These are phyloP conservation scores for Panopea generosa DNA, from an alignment of 2,888 invertebrate species.

Conservation along the genomic window DNA sequence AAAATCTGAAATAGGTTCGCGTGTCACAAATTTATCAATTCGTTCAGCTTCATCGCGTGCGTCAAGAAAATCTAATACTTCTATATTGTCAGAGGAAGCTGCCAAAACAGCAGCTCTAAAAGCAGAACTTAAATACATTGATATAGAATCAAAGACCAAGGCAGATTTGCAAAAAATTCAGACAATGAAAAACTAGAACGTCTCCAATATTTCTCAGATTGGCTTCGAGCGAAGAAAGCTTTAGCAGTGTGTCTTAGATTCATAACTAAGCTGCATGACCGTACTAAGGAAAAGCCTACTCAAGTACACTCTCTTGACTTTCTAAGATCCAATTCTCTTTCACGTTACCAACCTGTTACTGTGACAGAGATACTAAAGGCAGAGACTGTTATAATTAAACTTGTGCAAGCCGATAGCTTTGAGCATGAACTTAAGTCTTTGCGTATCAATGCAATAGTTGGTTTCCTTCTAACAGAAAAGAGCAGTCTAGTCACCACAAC, in stretches of 20 bases:
- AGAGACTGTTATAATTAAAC: slow-evolving; percentile 11
- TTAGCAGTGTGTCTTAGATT: slow-evolving; percentile 39
- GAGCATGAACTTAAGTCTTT: not conserved
- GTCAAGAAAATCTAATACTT: too few species aligned
- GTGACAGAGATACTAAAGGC: slow-evolving; percentile 11
- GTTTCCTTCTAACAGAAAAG: slow-evolving; percentile 4
- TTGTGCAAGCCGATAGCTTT: not conserved
- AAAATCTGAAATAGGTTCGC: too few species aligned
- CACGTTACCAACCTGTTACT: not conserved
- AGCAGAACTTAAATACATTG: too few species aligned
- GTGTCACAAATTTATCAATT: too few species aligned
- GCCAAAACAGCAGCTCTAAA: too few species aligned
- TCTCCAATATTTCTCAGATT: slow-evolving; percentile 2
- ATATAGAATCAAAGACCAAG: too few species aligned
- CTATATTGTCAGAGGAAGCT: too few species aligned
- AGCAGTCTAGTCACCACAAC: not conserved
- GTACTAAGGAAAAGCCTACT: slow-evolving; percentile 4
- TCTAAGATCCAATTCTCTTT: not conserved
- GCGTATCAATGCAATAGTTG: not conserved
- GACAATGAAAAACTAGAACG: not conserved
- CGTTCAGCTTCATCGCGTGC: too few species aligned
- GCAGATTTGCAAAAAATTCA: too few species aligned
- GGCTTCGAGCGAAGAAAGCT: slow-evolving; percentile 19
- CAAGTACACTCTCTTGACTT: not conserved
- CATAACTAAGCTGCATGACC: slow-evolving; percentile 11